These are phyloP conservation scores for Alloscopus bannaensis DNA, from an alignment of 2,888 invertebrate genomes.

Conservation along the genomic window DNA sequence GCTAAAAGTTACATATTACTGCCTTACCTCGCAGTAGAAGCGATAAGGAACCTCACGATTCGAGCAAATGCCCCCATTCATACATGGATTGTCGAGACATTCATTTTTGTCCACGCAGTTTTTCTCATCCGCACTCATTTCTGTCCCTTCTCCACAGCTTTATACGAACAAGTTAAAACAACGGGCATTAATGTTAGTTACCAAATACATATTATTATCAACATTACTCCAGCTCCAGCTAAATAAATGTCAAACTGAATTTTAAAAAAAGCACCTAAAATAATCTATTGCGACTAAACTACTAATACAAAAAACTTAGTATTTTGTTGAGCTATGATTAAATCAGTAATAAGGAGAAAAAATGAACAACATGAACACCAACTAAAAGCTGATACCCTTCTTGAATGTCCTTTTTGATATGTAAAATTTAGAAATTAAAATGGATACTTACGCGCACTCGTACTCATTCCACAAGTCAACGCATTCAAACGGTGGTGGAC, in stretches of 20 bases:
- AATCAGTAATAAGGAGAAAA: no score
- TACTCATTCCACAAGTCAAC: constrained; percentile 98
- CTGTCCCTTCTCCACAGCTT: constrained; percentile 95
- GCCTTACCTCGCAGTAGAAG: constrained; percentile 92
- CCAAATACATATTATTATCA: not conserved
- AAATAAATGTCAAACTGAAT: no score
- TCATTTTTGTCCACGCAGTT: constrained; percentile 97
- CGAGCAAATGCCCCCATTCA: constrained; percentile 93
- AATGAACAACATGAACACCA: no score
- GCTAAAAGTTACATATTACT: no score
- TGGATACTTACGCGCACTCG: constrained; percentile 98
- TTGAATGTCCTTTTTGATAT: no score
- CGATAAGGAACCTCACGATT: constrained; percentile 92
- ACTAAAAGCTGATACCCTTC: no score
- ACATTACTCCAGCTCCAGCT: no score
- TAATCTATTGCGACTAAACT: no score
- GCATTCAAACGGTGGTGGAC: constrained; percentile 94
- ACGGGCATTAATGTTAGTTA: constrained; percentile 7
- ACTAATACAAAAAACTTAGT: no score
- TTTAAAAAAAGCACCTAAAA: no score
- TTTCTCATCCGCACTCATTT: constrained; percentile 92
- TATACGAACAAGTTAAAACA: constrained; percentile 42
- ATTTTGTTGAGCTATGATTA: no score
- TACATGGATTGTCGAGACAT: constrained; percentile 94
- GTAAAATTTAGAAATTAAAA: not conserved